Percentiles rank a stretch among this genome's conserved stretches.
These are phyloP conservation scores for Galeopsomyia nigrocyanea DNA, from an alignment of 2,888 invertebrate genomes.

Conservation along the genomic window DNA sequence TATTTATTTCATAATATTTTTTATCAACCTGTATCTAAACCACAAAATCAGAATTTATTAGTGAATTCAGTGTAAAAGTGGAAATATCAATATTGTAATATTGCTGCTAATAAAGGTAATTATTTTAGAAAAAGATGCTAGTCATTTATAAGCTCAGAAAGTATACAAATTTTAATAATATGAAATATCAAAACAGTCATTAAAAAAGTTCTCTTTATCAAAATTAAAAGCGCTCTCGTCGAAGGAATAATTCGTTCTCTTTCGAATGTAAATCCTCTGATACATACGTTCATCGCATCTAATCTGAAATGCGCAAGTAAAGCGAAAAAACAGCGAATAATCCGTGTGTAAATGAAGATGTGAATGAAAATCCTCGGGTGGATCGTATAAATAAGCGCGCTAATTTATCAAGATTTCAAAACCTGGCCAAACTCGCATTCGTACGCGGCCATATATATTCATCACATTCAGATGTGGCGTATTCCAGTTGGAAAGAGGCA, in stretches of 20 bases:
- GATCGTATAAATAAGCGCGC: conserved; percentile 6
- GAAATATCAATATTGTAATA: too few relatives aligned
- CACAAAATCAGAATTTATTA: too few relatives aligned
- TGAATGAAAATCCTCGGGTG: conserved; percentile 15
- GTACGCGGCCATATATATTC: neutral
- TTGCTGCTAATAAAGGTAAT: too few relatives aligned
- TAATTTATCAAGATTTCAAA: conserved; percentile 31
- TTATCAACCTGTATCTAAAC: too few relatives aligned
- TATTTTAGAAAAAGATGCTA: too few relatives aligned
- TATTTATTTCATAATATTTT: too few relatives aligned
- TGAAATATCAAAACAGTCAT: neutral
- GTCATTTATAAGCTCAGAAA: too few relatives aligned
- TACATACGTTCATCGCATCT: neutral
- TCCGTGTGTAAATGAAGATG: conserved; percentile 22
- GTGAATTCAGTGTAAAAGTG: too few relatives aligned
- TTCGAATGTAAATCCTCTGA: conserved; percentile 10
- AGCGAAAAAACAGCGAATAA: conserved; percentile 11
- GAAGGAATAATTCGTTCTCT: conserved; percentile 18
- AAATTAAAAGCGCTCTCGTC: too few relatives aligned
- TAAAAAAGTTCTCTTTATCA: neutral
- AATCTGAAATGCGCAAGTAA: conserved; percentile 12
- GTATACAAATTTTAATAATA: too few relatives aligned
- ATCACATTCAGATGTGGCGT: conserved; percentile 26
- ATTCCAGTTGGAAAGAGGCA: conserved; percentile 27
- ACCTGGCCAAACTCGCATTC: neutral